Evolutionary conservation across 2,888 invertebrate genomes (phyloP).

Genomic region (Aromia moschata): DNA sequence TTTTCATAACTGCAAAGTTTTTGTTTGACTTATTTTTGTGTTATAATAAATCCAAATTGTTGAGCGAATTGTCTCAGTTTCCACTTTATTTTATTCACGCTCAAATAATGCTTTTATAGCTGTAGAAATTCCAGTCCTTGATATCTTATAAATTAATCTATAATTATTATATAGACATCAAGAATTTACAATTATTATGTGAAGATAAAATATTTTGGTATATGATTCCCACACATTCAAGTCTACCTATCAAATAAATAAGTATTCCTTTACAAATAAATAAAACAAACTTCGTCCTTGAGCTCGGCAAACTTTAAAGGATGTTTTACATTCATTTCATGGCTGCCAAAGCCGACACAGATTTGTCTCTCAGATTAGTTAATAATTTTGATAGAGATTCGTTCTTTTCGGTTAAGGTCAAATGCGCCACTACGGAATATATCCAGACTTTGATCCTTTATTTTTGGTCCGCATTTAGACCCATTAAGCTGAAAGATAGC

Average conservation of each 20-base stretch:
- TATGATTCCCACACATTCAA: background rate
- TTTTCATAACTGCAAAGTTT: too few species aligned
- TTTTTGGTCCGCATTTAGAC: background rate
- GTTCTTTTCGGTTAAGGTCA: background rate
- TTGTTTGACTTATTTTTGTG: too few species aligned
- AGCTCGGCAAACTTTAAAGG: background rate
- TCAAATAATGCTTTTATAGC: too few species aligned
- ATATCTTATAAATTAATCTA: too few species aligned
- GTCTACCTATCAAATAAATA: background rate
- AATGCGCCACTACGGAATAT: background rate
- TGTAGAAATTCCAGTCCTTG: too few species aligned
- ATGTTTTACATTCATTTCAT: background rate
- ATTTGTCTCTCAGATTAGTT: conserved; percentile 1
- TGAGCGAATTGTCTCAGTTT: too few species aligned
- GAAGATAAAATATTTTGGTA: background rate
- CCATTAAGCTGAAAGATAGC: background rate
- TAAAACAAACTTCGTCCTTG: background rate
- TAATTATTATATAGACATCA: too few species aligned
- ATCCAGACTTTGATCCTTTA: background rate
- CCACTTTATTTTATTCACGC: too few species aligned
- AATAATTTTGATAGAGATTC: background rate
- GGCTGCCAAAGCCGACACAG: conserved; percentile 2
- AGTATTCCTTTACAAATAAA: background rate
- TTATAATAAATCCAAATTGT: too few species aligned
- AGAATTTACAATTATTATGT: too few species aligned